A percentile compares a stretch with the other conserved stretches of the same genome.
phyloP scores from a whole-genome alignment of 2,888 invertebrate species.

The Ommatoiulus sabulosus region DNA sequence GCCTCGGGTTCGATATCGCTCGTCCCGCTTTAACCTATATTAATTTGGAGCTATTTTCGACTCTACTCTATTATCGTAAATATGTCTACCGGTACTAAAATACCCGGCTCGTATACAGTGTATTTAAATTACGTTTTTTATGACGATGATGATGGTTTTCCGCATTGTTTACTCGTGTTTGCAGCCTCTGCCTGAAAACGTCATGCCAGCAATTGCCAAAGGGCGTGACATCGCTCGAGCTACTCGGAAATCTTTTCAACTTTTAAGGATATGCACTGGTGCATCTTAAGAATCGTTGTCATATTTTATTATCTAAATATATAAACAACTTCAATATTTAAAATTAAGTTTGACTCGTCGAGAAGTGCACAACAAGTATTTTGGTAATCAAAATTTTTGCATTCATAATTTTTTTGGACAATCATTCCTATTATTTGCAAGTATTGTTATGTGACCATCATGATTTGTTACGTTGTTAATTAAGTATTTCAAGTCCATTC shows the following conservation, averaged over 20 bases:
- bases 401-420: no score
- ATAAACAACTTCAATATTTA: no score
- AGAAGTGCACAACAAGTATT: no score
- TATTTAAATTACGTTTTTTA: neutral
- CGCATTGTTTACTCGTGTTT: neutral
- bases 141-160: neutral
- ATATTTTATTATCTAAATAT: no score
- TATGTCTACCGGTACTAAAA: slow-evolving; percentile 14
- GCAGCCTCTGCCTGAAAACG: neutral
- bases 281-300: neutral
- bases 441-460: no score
- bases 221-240: neutral
- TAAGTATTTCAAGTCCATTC: no score
- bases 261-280: neutral
- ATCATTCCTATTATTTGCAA: no score
- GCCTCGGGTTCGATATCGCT: neutral
- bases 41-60: slow-evolving; percentile 3
- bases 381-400: no score
- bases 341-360: no score
- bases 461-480: no score
- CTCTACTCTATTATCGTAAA: slow-evolving; percentile 12
- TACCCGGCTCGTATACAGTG: neutral
- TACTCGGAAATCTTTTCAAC: neutral
- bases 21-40: slow-evolving; percentile 13
- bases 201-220: neutral